phyloP scores from a whole-genome alignment of 2,797 vertebrate species.

The Chloroceryle amazona region DNA sequence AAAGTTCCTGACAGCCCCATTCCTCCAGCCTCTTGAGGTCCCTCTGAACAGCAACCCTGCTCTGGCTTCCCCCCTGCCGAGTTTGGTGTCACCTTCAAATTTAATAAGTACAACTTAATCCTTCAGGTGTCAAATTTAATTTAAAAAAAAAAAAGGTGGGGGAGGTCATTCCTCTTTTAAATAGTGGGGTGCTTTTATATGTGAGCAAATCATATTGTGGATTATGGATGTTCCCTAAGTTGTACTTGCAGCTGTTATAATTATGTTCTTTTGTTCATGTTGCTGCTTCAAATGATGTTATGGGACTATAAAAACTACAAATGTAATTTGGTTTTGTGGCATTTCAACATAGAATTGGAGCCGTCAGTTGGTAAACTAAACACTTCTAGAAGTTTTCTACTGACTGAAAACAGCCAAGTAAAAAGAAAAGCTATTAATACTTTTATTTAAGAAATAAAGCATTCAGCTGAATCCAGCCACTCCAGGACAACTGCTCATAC shows the following conservation, averaged over 20 bases:
- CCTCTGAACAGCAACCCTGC: neutral
- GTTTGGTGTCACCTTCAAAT: neutral
- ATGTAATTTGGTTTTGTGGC: neutral
- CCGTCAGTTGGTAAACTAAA: neutral
- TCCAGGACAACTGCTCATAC: neutral
- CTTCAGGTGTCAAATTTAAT: no score
- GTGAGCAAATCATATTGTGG: neutral
- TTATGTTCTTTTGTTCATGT: neutral
- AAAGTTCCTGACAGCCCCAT: neutral
- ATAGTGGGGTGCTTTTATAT: neutral
- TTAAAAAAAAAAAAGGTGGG: no score
- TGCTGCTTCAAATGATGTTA: neutral
- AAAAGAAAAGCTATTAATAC: neutral
- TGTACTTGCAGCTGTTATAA: neutral
- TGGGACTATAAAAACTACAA: neutral
- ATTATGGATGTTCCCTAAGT: neutral
- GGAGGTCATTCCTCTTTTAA: neutral
- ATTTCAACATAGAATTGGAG: neutral
- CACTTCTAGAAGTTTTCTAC: neutral
- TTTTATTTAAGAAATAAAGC: neutral
- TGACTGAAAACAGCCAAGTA: neutral
- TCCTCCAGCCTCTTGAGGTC: neutral
- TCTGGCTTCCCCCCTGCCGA: accelerated
- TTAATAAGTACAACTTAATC: neutral
- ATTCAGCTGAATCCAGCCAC: neutral